Percentiles rank a stretch among this genome's conserved stretches.
phyloP scores from a whole-genome alignment of 2,113 vertebrate genomes.

The Variabilichromis moorii region DNA sequence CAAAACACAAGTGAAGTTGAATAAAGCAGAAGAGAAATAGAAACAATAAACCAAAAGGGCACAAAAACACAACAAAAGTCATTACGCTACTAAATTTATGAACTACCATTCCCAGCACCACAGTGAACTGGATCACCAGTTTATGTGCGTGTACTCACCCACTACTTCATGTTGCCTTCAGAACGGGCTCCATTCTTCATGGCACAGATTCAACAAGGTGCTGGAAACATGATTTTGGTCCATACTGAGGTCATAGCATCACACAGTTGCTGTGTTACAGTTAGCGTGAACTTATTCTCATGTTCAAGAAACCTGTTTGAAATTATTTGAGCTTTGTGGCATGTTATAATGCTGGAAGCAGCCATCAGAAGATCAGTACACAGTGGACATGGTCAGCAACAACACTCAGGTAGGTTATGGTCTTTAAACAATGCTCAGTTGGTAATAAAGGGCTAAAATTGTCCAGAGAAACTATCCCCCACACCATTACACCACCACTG shows the following conservation, averaged over 20 bases:
- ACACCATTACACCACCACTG: neutral
- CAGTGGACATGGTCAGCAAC: neutral
- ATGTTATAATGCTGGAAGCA: neutral
- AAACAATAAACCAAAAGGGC: neutral
- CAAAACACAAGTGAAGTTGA: neutral
- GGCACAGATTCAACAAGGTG: neutral
- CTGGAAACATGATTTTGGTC: neutral
- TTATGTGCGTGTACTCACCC: neutral
- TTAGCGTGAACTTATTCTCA: neutral
- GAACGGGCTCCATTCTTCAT: neutral
- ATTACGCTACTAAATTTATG: neutral
- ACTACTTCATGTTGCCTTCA: neutral
- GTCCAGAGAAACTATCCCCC: neutral
- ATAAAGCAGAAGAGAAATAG: neutral
- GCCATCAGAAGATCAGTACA: neutral
- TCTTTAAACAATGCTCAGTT: neutral
- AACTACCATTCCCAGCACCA: neutral
- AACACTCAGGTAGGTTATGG: neutral
- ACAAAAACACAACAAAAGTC: neutral
- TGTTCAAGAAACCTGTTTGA: neutral
- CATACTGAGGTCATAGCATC: neutral
- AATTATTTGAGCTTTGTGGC: neutral
- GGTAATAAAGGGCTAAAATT: neutral
- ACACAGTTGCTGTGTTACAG: neutral
- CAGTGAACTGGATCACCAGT: neutral